A percentile compares a stretch with the other conserved stretches of the same genome.
Evolutionary conservation across 1,140 invertebrate species (phyloP).

Genomic region (Xylocopa sonorina): DNA sequence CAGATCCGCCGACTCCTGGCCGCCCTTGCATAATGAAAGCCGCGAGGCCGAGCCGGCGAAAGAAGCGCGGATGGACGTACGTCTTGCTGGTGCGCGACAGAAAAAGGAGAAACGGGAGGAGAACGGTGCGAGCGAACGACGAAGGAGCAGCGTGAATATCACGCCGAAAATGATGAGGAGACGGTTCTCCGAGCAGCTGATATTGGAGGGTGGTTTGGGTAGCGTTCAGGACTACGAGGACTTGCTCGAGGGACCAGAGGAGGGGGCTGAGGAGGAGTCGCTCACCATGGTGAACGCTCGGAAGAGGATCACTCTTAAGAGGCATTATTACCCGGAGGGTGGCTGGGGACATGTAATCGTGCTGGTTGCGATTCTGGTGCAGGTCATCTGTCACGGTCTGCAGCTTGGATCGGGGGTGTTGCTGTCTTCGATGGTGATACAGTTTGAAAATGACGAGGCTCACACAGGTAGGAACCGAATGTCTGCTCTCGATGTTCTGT

Average conservation of each 20-base stretch:
- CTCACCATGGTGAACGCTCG: slow-evolving; percentile 73
- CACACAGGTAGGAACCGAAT: slow-evolving; percentile 60
- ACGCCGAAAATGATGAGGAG: slow-evolving; percentile 74
- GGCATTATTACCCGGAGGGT: slow-evolving; percentile 90
- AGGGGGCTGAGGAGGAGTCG: slow-evolving; percentile 64
- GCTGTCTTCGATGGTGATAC: slow-evolving; percentile 66
- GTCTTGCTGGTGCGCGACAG: not conserved
- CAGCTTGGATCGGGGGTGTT: slow-evolving; percentile 83
- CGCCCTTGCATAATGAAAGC: slow-evolving; percentile 15
- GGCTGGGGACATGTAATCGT: slow-evolving; percentile 91
- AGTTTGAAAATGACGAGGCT: slow-evolving; percentile 61
- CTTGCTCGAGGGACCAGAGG: slow-evolving; percentile 46
- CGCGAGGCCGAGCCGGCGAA: not conserved
- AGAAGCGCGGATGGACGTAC: not conserved
- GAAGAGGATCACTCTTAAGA: slow-evolving; percentile 79
- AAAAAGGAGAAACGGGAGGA: not conserved
- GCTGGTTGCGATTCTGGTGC: slow-evolving; percentile 85
- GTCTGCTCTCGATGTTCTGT: not conserved
- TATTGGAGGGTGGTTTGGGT: slow-evolving; percentile 71
- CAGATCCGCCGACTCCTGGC: slow-evolving; percentile 3
- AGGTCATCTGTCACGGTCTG: slow-evolving; percentile 86
- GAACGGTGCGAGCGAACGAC: slow-evolving; percentile 8
- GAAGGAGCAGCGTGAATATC: slow-evolving; percentile 51
- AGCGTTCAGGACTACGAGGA: slow-evolving; percentile 65
- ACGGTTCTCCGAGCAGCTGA: slow-evolving; percentile 73